phyloP scores from a whole-genome alignment of 2,888 invertebrate genomes.

The Idaea straminata region DNA sequence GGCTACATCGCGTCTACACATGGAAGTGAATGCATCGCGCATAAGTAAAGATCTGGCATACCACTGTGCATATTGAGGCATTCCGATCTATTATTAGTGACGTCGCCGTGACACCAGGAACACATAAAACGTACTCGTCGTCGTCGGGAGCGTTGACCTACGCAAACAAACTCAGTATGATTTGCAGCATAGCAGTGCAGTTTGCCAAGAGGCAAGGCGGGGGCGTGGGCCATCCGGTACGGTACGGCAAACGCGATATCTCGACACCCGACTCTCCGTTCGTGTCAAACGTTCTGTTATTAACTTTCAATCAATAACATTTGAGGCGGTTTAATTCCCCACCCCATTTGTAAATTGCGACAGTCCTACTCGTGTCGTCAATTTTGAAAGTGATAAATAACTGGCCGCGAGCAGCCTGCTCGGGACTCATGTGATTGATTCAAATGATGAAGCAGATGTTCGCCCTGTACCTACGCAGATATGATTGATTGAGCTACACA shows the following conservation, averaged over 20 bases:
- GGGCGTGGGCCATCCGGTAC: slow-evolving; percentile 62
- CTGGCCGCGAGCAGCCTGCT: slow-evolving; percentile 50
- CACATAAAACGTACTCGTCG: slow-evolving; percentile 69
- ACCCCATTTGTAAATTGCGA: slow-evolving; percentile 55
- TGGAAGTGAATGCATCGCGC: slow-evolving; percentile 49
- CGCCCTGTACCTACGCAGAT: slow-evolving; percentile 39
- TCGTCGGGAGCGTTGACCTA: slow-evolving; percentile 70
- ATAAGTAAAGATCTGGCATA: slow-evolving; percentile 60
- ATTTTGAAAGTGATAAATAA: slow-evolving; percentile 63
- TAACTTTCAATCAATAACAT: slow-evolving; percentile 42
- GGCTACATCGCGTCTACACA: slow-evolving; percentile 39
- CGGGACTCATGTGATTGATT: slow-evolving; percentile 66
- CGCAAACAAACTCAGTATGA: slow-evolving; percentile 74
- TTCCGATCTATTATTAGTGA: slow-evolving; percentile 78
- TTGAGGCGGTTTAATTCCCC: slow-evolving; percentile 38
- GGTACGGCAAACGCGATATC: slow-evolving; percentile 60
- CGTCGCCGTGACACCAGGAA: slow-evolving; percentile 77
- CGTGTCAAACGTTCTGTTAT: slow-evolving; percentile 39
- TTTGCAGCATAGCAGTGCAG: slow-evolving; percentile 74
- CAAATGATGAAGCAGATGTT: slow-evolving; percentile 56
- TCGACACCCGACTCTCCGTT: slow-evolving; percentile 55
- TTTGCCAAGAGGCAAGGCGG: slow-evolving; percentile 74
- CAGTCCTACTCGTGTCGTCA: slow-evolving; percentile 52
- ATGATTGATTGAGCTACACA: slow-evolving; percentile 60
- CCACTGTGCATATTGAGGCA: slow-evolving; percentile 65